phyloP scores from a whole-genome alignment of 2,113 vertebrate genomes.

The Marmota monax region DNA sequence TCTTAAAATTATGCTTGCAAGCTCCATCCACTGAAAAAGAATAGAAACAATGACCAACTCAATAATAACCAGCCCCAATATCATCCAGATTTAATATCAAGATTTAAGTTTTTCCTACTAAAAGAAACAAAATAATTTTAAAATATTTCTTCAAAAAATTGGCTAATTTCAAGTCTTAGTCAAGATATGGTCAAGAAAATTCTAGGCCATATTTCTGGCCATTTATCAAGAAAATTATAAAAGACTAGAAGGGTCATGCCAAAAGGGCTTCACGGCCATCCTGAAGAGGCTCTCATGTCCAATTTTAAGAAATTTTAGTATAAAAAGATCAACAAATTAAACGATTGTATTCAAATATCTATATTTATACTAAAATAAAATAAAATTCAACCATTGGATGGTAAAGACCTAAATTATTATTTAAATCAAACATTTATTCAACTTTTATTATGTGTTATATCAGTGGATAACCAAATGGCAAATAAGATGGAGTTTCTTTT shows the following conservation, averaged over 20 bases:
- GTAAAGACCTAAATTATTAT: not conserved
- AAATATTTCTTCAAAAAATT: not conserved
- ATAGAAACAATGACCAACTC: not conserved
- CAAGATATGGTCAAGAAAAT: conserved; percentile 13
- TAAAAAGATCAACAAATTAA: not conserved
- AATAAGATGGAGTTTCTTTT: not conserved
- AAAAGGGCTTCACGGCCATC: not conserved
- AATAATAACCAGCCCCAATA: not conserved
- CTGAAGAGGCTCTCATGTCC: not conserved
- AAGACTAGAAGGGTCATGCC: not conserved
- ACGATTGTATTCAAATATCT: not conserved
- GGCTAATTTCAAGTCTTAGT: not conserved
- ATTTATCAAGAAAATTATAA: not conserved
- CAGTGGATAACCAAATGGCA: not conserved
- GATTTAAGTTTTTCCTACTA: not conserved
- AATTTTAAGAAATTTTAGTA: not conserved
- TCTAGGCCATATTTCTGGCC: not conserved
- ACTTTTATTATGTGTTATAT: not conserved
- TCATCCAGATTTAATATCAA: not conserved
- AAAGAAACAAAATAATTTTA: not conserved
- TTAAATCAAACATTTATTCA: not conserved
- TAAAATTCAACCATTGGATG: not conserved
- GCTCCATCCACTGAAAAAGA: not conserved
- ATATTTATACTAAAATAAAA: not conserved
- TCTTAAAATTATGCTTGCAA: not conserved